Evolutionary conservation across 2,113 vertebrate genomes (phyloP), one percentile per base, ranked within the genome.

Genomic region (Ammodytes dubius): DNA sequence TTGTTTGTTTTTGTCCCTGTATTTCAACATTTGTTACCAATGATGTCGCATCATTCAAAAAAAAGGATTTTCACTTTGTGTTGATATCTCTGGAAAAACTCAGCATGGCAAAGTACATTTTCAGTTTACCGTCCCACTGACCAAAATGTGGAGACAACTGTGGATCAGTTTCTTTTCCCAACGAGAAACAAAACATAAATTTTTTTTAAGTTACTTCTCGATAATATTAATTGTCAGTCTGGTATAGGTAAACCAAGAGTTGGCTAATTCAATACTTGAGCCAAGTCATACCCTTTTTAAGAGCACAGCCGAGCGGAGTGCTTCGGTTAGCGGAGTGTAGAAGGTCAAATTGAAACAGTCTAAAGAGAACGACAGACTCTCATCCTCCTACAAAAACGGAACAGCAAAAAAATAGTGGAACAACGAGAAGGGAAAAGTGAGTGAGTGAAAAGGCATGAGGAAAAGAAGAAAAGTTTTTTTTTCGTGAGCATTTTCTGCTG

Each of bases 251-350:
- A 72, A 74, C 74, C 8, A 17, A 42, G 11, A 47, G 54, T 42
- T 6, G 17, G 74, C 13, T 13, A 52, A 72, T 73, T 76, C 2
- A 40, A 14, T 10, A 39, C 43, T 82, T 43, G 19, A 78, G 74
- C 65, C 61, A 4, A 65, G 79, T 64, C 49, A 5, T 45, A 53
- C 1, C 5, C 5, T 3, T 81, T 27, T 70, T 6, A 46, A 65
- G 46, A 80, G 69, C 60, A 6, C 15, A 70, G 80, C 45, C 27
- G 27, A 8, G 46, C n/a, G 74, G 88, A 91, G 89, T 75, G 85
- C 82, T 90, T 72, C 72, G 46, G 71, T 71, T 69, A 71, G 9
- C 47, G 87, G 93, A 92, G 90, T 91, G 89, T 65, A 72, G 49
- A 82, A 13, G 76, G 27, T 71, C 45, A 37, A 35, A 46, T 57